phyloP scores from a whole-genome alignment of 2,888 invertebrate species.

The Macrosiphum euphorbiae region DNA sequence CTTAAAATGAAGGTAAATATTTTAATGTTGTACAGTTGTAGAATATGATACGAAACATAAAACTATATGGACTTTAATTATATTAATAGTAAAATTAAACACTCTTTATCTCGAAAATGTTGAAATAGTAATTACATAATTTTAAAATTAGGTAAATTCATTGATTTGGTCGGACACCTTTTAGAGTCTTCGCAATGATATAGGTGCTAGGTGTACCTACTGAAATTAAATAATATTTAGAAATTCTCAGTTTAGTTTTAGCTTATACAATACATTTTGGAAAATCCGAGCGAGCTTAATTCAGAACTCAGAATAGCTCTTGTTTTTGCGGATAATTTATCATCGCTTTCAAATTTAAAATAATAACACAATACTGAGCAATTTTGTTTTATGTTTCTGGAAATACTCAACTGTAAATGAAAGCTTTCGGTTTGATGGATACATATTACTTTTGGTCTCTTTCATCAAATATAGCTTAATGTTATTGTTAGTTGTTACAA shows the following conservation, averaged over 20 bases:
- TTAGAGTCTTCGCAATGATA: neutral
- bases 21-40: neutral
- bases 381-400: slow-evolving; percentile 12
- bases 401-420: slow-evolving; percentile 40
- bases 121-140: too few relatives aligned
- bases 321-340: neutral
- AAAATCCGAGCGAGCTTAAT: neutral
- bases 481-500: neutral
- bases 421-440: slow-evolving; percentile 13
- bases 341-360: neutral
- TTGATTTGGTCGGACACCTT: neutral
- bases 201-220: neutral
- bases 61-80: neutral
- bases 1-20: neutral
- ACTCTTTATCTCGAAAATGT: too few relatives aligned
- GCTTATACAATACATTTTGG: neutral
- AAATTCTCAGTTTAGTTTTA: neutral
- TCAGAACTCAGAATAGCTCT: neutral
- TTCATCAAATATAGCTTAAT: slow-evolving; percentile 30
- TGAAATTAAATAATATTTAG: neutral
- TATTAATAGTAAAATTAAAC: neutral
- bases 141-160: too few relatives aligned
- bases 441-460: slow-evolving; percentile 3
- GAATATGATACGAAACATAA: neutral
- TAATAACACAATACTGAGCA: neutral